phyloP scores from a whole-genome alignment of 1,140 invertebrate species.

The Drosophila lacteicornis region DNA sequence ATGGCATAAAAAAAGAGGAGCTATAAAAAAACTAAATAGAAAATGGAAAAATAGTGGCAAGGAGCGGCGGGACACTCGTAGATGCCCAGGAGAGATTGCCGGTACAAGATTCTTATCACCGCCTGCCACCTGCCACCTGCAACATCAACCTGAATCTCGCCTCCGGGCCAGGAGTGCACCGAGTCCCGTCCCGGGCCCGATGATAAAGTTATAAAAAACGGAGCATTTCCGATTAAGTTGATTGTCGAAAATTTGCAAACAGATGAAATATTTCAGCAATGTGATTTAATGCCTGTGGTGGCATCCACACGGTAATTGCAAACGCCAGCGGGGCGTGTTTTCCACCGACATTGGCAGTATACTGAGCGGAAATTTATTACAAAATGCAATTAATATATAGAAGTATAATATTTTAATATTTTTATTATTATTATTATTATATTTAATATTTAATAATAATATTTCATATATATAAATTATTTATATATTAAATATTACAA shows the following conservation, averaged over 20 bases:
- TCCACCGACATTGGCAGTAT: slow-evolving; percentile 1
- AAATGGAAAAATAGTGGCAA: not conserved
- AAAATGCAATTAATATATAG: no score
- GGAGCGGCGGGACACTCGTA: slow-evolving; percentile 17
- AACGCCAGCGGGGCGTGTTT: slow-evolving; percentile 61
- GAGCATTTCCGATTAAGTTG: slow-evolving; percentile 64
- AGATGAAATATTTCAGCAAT: slow-evolving; percentile 77
- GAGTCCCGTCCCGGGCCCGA: slow-evolving; percentile 10
- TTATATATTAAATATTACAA: no score
- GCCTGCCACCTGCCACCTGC: slow-evolving; percentile 33
- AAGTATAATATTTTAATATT: no score
- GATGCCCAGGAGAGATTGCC: slow-evolving; percentile 46
- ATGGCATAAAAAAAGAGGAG: slow-evolving; percentile 12
- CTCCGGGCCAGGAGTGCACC: not conserved
- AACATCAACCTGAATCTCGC: slow-evolving; percentile 16
- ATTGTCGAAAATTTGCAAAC: slow-evolving; percentile 81
- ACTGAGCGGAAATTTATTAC: not conserved
- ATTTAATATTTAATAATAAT: no score
- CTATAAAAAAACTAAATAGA: slow-evolving; percentile 9
- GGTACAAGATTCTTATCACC: slow-evolving; percentile 50
- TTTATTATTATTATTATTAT: no score
- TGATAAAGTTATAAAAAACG: slow-evolving; percentile 79
- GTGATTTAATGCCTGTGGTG: slow-evolving; percentile 67
- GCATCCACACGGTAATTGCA: slow-evolving; percentile 65
- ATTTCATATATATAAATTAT: no score